phyloP scores from a whole-genome alignment of 2,888 invertebrate genomes.

The Microchrysa polita region DNA sequence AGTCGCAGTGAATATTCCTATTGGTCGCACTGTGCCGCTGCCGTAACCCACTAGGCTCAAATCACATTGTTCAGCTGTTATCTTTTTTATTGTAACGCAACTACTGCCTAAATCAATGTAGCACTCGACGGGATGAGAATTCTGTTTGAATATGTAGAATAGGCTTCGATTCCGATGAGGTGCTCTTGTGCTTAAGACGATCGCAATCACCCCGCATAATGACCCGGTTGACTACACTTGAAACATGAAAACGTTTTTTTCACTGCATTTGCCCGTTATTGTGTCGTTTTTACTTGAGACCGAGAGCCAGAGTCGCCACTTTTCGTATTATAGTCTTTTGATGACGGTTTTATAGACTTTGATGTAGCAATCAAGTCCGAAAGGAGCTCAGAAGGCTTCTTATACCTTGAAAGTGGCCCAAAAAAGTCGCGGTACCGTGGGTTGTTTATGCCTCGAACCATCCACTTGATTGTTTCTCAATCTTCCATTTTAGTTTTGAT shows the following conservation, averaged over 20 bases:
- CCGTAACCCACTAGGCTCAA: too few species aligned
- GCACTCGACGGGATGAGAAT: not conserved
- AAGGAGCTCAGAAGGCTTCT: slow-evolving; percentile 12
- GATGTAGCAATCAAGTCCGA: not conserved
- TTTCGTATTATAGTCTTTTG: not conserved
- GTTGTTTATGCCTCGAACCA: not conserved
- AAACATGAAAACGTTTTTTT: too few species aligned
- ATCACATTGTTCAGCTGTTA: slow-evolving; percentile 8
- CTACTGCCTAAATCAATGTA: slow-evolving; percentile 19
- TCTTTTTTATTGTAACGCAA: slow-evolving; percentile 9
- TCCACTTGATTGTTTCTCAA: too few species aligned
- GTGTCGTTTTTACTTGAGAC: too few species aligned
- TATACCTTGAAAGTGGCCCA: slow-evolving; percentile 21
- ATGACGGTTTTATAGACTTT: not conserved
- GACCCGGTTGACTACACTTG: slow-evolving; percentile 10
- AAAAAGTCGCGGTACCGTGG: slow-evolving; percentile 14
- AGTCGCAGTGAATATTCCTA: not conserved
- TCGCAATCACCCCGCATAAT: slow-evolving; percentile 17
- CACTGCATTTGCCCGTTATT: too few species aligned
- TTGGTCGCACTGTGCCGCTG: too few species aligned
- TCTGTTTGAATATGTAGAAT: not conserved
- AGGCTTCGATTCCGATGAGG: not conserved
- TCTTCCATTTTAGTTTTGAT: not conserved
- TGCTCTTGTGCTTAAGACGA: not conserved
- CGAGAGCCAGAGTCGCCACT: not conserved